Base-by-base conservation (phyloP, 2,888 invertebrate species). In the Drosophila neutralis region DNA sequence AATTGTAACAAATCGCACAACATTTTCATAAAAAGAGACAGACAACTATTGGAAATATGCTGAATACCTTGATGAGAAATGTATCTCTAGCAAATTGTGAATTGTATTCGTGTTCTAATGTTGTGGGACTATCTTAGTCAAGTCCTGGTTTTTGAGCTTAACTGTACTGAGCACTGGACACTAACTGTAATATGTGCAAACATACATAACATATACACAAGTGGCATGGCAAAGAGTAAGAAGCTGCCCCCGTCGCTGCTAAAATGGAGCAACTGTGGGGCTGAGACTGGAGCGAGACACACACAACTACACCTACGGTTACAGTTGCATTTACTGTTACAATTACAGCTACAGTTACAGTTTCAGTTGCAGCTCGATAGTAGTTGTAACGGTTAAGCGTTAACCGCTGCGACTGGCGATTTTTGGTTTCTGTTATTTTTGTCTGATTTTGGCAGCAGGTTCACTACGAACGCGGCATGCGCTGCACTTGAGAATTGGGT, bases 401-500 rank as follows among this genome's bases (percentile, higher is more conserved):
- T 76, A 77, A 73, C 62, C 68, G 62, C 65, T 60, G 51, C 61
- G 72, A 84, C 71, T 83, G 80, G 66, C 76, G 73, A 85, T 85
- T 76, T 76, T 76, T 67, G 18, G 54, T 52, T 56, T 60, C 31
- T 54, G 8, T 61, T 62, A 69, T 64, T 64, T 38, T 15, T 51
- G 48, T 52, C 52, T 35, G 57, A 71, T 76, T 73, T 67, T 57
- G 63, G 85, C 76, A 76, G 79, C 87, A 87, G 83, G 85, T 87
- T 80, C 82, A 84, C 71, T 71, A 62, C 83, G 75, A 85, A 82
- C 69, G 77, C 61, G 73, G 70, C 80, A 75, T 81, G 78, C 79
- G 78, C 80, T 78, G 82, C 82, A 71, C 81, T 78, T 78, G 73
- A 73, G 73, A 66, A 56, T 65, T 36, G 69, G 59, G 59, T 42